Evolutionary conservation across 2,113 vertebrate species (phyloP).

Genomic region (Seriola aureovittata): DNA sequence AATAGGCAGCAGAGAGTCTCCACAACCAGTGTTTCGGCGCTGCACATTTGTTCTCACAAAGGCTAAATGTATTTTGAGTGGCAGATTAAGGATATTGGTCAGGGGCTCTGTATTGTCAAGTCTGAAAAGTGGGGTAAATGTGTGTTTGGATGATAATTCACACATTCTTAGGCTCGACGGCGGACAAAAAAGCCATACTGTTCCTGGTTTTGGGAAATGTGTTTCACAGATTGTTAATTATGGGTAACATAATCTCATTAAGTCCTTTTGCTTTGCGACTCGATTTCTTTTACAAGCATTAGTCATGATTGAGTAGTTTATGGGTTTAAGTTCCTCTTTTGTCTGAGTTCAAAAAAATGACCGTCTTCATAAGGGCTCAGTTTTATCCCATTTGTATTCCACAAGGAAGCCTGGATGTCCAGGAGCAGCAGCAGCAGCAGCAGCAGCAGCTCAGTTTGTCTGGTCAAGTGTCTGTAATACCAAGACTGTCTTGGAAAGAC

Average conservation of each 20-base stretch:
- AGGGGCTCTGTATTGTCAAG: conserved; percentile 81
- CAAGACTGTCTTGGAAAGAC: conserved; percentile 6
- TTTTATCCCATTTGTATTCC: conserved; percentile 62
- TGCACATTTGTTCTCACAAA: conserved; percentile 87
- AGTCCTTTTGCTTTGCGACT: conserved; percentile 74
- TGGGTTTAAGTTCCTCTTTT: conserved; percentile 71
- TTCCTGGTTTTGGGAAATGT: conserved; percentile 67
- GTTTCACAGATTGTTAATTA: conserved; percentile 78
- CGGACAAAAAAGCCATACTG: conserved; percentile 54
- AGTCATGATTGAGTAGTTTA: conserved; percentile 75
- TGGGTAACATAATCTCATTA: conserved; percentile 79
- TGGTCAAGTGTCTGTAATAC: conserved; percentile 24
- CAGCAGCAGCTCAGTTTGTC: conserved; percentile 27
- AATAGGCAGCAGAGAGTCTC: conserved; percentile 82
- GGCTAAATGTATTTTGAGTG: conserved; percentile 81
- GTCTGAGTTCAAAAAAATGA: conserved; percentile 58
- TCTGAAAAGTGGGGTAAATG: conserved; percentile 80
- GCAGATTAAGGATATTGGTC: conserved; percentile 82
- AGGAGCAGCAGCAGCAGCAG: conserved; percentile 29
- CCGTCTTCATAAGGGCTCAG: conserved; percentile 47
- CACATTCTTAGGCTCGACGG: conserved; percentile 76
- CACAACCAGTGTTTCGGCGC: conserved; percentile 76
- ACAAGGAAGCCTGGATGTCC: conserved; percentile 42
- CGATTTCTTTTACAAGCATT: conserved; percentile 76
- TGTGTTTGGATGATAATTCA: conserved; percentile 87